Percentiles rank a stretch among this genome's conserved stretches.
Conservation (phyloP, 2,797 vertebrate species). For the Syngnathus rostellatus region DNA sequence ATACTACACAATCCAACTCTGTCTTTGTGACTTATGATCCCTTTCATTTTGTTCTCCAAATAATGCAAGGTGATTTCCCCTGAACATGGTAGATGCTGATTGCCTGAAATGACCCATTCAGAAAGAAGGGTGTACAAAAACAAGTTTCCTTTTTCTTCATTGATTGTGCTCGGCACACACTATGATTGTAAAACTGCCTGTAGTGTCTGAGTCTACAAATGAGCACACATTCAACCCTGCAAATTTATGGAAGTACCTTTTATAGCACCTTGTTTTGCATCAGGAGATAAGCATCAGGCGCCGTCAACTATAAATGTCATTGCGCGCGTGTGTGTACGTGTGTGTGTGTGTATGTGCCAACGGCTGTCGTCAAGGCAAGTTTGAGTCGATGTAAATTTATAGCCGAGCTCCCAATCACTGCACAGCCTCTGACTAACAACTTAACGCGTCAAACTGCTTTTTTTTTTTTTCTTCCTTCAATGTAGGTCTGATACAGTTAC, state of each 20-base stretch:
- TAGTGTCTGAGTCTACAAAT: background rate
- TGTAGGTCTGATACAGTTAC: slow-evolving; percentile 1
- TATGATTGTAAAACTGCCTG: background rate
- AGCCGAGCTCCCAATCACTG: background rate
- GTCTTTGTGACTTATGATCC: background rate
- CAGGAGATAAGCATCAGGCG: background rate
- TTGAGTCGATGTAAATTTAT: background rate
- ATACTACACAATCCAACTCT: background rate
- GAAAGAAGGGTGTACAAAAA: background rate
- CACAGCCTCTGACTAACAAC: background rate
- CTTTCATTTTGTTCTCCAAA: background rate
- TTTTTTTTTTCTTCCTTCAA: background rate
- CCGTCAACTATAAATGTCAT: slow-evolving; percentile 3
- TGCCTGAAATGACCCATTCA: background rate
- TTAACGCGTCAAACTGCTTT: background rate
- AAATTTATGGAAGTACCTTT: background rate
- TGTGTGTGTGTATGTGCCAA: background rate
- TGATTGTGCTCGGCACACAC: background rate
- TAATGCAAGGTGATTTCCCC: background rate
- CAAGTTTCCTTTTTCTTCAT: background rate
- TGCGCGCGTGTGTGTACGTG: no score
- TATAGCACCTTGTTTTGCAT: slow-evolving; percentile 4
- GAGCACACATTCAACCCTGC: background rate
- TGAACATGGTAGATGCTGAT: background rate
- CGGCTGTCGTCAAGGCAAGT: background rate